Evolutionary conservation across 2,797 vertebrate species (phyloP).

Genomic region (Chelon auratus): DNA sequence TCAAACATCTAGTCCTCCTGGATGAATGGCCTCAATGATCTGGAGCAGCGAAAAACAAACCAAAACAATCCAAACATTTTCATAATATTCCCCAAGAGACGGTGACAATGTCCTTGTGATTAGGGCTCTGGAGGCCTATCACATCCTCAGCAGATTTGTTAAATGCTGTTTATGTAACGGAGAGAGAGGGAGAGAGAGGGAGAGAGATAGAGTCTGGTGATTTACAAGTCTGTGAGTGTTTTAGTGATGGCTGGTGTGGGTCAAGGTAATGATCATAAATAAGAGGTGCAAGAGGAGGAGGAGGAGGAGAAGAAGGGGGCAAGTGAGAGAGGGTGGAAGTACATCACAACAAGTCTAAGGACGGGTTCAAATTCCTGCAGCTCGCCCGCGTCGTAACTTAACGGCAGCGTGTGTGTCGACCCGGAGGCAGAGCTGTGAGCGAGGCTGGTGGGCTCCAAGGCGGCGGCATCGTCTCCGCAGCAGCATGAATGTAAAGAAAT

Average conservation of each 20-base stretch:
- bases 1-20: background rate
- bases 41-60: slow-evolving; percentile 16
- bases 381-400: slow-evolving; percentile 39
- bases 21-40: slow-evolving; percentile 6
- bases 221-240: slow-evolving; percentile 71
- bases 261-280: slow-evolving; percentile 82
- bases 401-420: slow-evolving; percentile 16
- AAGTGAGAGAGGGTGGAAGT: slow-evolving; percentile 39
- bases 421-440: slow-evolving; percentile 6
- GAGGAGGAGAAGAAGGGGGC: background rate
- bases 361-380: slow-evolving; percentile 63
- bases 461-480: too few species aligned
- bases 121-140: slow-evolving; percentile 4
- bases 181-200: slow-evolving; percentile 27
- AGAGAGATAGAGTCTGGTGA: slow-evolving; percentile 42
- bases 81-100: slow-evolving; percentile 30
- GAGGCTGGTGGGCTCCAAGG: background rate
- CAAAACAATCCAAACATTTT: slow-evolving; percentile 19
- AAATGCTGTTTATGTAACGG: slow-evolving; percentile 64
- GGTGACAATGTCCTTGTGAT: slow-evolving; percentile 33
- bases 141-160: slow-evolving; percentile 44
- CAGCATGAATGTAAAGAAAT: too few species aligned
- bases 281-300: slow-evolving; percentile 27
- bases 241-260: slow-evolving; percentile 70
- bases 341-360: slow-evolving; percentile 62